A percentile compares a stretch with the other conserved stretches of the same genome.
phyloP scores from a whole-genome alignment of 2,113 vertebrate species.

The Tenrec ecaudatus region DNA sequence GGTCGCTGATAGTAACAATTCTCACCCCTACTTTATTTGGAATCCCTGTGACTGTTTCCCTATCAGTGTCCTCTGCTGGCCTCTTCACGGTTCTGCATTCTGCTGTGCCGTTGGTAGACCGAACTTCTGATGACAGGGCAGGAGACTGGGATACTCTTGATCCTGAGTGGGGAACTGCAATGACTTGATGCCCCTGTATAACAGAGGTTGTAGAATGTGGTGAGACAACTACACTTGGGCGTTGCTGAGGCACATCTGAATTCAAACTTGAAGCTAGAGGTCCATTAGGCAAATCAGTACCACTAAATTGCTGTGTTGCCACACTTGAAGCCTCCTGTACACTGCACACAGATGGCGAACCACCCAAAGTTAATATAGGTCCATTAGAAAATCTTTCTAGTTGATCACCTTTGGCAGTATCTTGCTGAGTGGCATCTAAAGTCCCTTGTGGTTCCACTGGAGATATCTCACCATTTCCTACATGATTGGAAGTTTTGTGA shows the following conservation, averaged over 20 bases:
- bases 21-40: constrained; percentile 99
- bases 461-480: constrained; percentile 98
- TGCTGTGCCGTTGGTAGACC: constrained; percentile 93
- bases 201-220: constrained; percentile 91
- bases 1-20: constrained; percentile 99
- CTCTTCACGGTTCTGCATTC: constrained; percentile 96
- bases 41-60: constrained; percentile 92
- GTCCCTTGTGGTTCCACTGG: constrained; percentile 91
- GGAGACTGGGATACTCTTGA: constrained; percentile 88
- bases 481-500: constrained; percentile 99
- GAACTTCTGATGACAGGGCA: constrained; percentile 86
- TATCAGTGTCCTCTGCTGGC: constrained; percentile 94
- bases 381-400: constrained; percentile 96
- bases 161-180: constrained; percentile 89
- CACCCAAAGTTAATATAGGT: constrained; percentile 91
- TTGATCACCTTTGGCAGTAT: constrained; percentile 99
- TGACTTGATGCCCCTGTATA: constrained; percentile 91
- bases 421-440: constrained; percentile 93
- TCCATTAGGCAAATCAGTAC: constrained; percentile 96
- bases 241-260: constrained; percentile 94
- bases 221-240: constrained; percentile 93
- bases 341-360: constrained; percentile 88
- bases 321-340: constrained; percentile 88
- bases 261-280: constrained; percentile 93
- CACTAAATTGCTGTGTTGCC: constrained; percentile 89